A percentile compares a stretch with the other conserved stretches of the same genome.
Evolutionary conservation across 1,140 invertebrate genomes (phyloP).

Genomic region (Trichomalopsis sarcophagae): DNA sequence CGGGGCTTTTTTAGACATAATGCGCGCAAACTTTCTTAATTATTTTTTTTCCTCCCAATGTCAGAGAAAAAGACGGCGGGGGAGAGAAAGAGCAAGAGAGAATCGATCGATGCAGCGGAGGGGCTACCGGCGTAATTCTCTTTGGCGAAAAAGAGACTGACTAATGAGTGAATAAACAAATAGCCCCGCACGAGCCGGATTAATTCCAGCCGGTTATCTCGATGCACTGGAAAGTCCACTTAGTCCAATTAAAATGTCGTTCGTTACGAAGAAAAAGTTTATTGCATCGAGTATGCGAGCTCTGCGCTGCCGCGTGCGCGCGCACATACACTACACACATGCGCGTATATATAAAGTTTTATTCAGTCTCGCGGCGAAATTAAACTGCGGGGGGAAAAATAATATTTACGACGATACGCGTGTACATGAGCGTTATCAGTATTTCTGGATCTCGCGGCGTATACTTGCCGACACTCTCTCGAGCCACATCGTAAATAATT

Average conservation of each 20-base stretch:
- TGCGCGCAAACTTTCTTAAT: conserved; percentile 42
- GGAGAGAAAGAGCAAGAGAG: background rate
- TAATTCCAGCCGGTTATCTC: background rate
- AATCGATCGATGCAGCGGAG: background rate
- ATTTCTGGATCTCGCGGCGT: conserved; percentile 19
- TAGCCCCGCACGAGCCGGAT: background rate
- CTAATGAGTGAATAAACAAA: conserved; percentile 4
- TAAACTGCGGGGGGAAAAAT: background rate
- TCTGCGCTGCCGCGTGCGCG: no score
- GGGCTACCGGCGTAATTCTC: background rate
- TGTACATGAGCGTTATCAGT: conserved; percentile 1
- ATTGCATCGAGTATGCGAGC: background rate
- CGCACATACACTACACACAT: no score
- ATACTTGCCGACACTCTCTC: background rate
- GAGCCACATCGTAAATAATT: conserved; percentile 31
- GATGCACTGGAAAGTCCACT: background rate
- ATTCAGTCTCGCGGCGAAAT: background rate
- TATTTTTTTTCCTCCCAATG: conserved; percentile 6
- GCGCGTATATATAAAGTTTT: background rate
- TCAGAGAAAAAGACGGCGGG: background rate
- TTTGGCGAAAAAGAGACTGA: background rate
- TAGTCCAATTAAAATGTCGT: background rate
- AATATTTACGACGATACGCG: background rate
- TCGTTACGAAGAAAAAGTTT: background rate
- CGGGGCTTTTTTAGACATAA: background rate